Evolutionary conservation across 1,140 invertebrate species (phyloP), one percentile per base, ranked within the genome.

Genomic region (Portunus trituberculatus): DNA sequence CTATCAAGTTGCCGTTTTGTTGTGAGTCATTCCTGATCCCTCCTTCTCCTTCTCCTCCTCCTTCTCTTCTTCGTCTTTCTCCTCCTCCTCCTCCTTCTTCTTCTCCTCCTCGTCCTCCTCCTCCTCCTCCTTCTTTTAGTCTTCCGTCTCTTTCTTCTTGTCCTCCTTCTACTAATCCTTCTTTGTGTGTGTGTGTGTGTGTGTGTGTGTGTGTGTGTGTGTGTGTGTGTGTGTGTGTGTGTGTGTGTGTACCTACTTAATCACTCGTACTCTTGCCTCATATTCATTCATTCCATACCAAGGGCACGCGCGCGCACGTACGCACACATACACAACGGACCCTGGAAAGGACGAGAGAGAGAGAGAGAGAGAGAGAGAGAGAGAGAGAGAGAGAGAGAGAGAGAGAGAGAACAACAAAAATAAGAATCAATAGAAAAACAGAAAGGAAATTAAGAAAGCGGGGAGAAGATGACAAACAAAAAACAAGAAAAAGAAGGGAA

Each of bases 351-450:
- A 59, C 10, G 52, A 59, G 8, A 10, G 52, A 10, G 52, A 4
- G 52, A 59, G 52, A 59, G 52, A 59, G 52, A 59, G 52, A 59
- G 52, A 59, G 52, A 76, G 67, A 93, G 92, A 86, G 92, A 93
- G 48, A 87, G 92, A 93, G 83, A 93, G 46, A 87, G 92, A 87
- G 83, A 87, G 83, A 93, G 83, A 93, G 83, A 86, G 82, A 93
- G 82, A 93, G 46, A 91, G 87, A 94, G 32, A 76, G 67, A 94
- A 32, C 29, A n/a, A 39, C 20, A n/a, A 67, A 28, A 67, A 76
- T 76, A n/a, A n/a, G 59, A 32, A 83, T 31, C 32, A 1, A 32
- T 4, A 32, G 29, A 59, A 29, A 39, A 46, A 12, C 4, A 32
- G 32, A 8, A 32, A 31, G 86, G 31, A 39, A 20, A 46, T 0